Conservation (phyloP, 2,797 vertebrate species). For the Clamator glandarius region DNA sequence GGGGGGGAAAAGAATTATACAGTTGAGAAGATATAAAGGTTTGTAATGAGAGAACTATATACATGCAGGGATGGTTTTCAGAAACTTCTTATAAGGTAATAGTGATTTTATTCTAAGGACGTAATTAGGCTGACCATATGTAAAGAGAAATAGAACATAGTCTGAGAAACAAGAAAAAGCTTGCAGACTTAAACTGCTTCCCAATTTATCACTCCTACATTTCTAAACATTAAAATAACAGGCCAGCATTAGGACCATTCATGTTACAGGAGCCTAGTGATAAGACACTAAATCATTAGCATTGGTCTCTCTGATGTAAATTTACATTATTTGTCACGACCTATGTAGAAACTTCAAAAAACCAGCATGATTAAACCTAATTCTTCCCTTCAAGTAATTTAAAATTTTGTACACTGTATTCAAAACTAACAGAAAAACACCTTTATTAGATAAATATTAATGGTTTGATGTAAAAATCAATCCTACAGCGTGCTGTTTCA, state of each 20-base stretch:
- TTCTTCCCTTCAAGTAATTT: not conserved
- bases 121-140: not conserved
- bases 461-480: not conserved
- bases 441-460: slow-evolving; percentile 36
- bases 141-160: not conserved
- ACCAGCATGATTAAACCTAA: not conserved
- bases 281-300: not conserved
- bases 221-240: not conserved
- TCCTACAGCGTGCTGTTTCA: not conserved
- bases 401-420: not conserved
- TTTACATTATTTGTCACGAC: not conserved
- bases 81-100: not conserved
- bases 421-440: slow-evolving; percentile 28
- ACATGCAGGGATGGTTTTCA: not conserved
- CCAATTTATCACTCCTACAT: not conserved
- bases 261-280: not conserved
- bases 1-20: not conserved
- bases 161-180: not conserved
- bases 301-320: not conserved
- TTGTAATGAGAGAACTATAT: not conserved
- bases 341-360: not conserved
- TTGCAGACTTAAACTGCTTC: not conserved
- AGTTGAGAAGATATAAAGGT: not conserved
- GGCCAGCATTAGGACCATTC: slow-evolving; percentile 7
- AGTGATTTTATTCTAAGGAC: not conserved